These are phyloP conservation scores for Acrocephalus arundinaceus DNA, from an alignment of 2,113 vertebrate species.

Conservation along the genomic window DNA sequence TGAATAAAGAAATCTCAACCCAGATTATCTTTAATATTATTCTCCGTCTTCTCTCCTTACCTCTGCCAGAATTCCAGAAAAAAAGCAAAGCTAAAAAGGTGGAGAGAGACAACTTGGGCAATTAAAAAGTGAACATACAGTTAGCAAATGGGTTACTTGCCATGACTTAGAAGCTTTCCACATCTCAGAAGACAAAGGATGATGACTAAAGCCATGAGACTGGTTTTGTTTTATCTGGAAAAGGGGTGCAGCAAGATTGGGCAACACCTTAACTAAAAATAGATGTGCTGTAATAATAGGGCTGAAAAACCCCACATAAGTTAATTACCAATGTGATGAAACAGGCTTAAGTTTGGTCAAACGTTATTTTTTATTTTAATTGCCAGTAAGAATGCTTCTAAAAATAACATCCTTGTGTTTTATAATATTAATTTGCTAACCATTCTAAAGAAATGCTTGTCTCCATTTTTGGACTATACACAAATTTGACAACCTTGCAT, in stretches of 20 bases:
- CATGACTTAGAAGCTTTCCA: neutral
- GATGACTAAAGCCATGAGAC: neutral
- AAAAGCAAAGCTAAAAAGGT: neutral
- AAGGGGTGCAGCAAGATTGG: neutral
- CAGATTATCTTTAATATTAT: neutral
- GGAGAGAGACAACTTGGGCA: neutral
- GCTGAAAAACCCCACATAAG: neutral
- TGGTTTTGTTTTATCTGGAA: neutral
- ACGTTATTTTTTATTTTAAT: neutral
- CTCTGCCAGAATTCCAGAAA: neutral
- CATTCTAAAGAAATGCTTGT: neutral
- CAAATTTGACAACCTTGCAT: neutral
- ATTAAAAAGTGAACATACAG: neutral
- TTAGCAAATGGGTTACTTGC: neutral
- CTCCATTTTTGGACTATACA: neutral
- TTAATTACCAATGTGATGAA: slow-evolving; percentile 2
- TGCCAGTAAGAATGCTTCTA: neutral
- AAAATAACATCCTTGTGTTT: neutral
- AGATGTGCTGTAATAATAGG: neutral
- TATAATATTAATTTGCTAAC: neutral
- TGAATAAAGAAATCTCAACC: neutral
- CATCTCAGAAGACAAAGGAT: neutral
- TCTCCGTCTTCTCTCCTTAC: neutral
- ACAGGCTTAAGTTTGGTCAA: neutral
- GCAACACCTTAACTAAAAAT: neutral